Evolutionary conservation across 2,797 vertebrate species (phyloP), one percentile per base, ranked within the genome.

Genomic region (Natrix natrix): DNA sequence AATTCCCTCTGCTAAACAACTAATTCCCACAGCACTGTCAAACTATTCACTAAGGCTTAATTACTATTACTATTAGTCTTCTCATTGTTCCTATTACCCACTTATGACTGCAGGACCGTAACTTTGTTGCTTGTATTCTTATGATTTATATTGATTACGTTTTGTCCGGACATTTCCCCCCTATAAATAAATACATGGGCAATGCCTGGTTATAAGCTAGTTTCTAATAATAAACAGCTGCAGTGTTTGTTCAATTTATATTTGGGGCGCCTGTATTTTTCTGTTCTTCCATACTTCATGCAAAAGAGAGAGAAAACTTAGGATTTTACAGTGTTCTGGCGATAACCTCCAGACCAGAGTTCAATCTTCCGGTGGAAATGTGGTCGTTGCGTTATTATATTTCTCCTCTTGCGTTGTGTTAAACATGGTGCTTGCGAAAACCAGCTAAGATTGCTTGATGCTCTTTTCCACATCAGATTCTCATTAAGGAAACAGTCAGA

Each of bases 211-310:
- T 48, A 48, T 48, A 2, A 3, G 3, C 48, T 48, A 48, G 48
- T 48, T 48, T 48, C 88, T 78, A 94, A 88, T 28, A 16, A 0
- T 32, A 91, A 52, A 56, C 92, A 94, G 57, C 54, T 22, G 37
- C 37, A 5, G 54, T 55, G 55, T 69, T 90, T 52, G 0, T 0
- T 93, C 86, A 88, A 20, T 94, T 52, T 94, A 93, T 93, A 48
- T 93, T 90, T 54, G 12, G 28, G 63, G 28, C 48, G 17, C 4
- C 2, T 52, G 10, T 57, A 43, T 88, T 94, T 95, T 94, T 91
- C 16, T 93, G 91, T 10, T 78, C 94, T 92, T 90, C 93, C 10
- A 63, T 61, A 57, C 3, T 91, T 59, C 24, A 5, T 32, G 54
- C 74, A 91, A 93, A 90, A 17, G 26, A 32, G 37, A 14, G 14